Base-by-base conservation (phyloP, 2,113 vertebrate species). In the Pseudolaguvia tuberculata region DNA sequence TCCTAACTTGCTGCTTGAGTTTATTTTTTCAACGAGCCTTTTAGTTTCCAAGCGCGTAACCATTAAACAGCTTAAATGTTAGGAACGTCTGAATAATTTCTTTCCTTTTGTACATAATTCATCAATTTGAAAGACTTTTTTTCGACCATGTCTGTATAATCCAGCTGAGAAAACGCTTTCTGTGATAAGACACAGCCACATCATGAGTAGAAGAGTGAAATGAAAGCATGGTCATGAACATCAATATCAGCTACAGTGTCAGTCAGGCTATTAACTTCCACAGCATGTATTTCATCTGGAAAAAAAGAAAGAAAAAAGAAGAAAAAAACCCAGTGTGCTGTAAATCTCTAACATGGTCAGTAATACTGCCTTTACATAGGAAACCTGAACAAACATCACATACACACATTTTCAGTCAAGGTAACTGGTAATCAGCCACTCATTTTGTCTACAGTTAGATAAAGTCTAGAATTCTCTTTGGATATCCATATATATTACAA, bases 111-210 rank as follows among this genome's bases (percentile, higher is more conserved):
- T 27, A 77, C 39, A 59, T 70, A 79, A 42, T 80, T 69, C 69
- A 70, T 55, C 48, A 42, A 74, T 84, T 77, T 72, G 75, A 80
- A 83, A 83, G 80, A 80, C 78, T 82, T 83, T 82, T 79, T 80
- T 81, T 82, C n/a, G 80, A 80, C 78, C 65, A 73, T 80, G 79
- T 81, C 79, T 67, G 80, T 81, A 75, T 61, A 66, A 77, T 80
- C 78, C 69, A 80, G 76, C 42, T 42, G 52, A 78, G 25, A 57
- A 31, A 47, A 47, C 73, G 83, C 81, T 87, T 81, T 82, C 79
- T 80, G 39, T 77, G 83, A 79, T 78, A 81, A 84, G 76, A 29
- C 35, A 80, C 73, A 76, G 52, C 29, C 65, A 48, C 55, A 48
- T 62, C 48, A 29, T 65, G 55, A 76, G 50, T 78, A 74, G 72